phyloP scores from a whole-genome alignment of 1,140 invertebrate species.

The Tribolium castaneum region DNA sequence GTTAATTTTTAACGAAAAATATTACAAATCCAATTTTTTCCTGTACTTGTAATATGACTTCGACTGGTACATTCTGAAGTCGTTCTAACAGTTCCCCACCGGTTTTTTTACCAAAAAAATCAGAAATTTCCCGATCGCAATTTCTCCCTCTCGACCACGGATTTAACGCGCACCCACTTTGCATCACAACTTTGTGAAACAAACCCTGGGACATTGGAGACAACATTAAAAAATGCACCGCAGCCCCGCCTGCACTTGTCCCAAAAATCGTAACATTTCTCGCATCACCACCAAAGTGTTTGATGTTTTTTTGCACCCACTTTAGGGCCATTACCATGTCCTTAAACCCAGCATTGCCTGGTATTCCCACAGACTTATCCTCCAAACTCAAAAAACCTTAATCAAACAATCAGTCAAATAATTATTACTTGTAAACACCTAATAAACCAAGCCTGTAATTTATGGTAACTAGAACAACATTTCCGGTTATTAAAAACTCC shows the following conservation, averaged over 20 bases:
- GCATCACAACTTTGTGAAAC: slow-evolving; percentile 72
- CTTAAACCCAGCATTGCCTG: slow-evolving; percentile 73
- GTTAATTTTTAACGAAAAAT: neutral
- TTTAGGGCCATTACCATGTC: slow-evolving; percentile 69
- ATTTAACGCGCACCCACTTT: slow-evolving; percentile 70
- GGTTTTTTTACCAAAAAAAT: slow-evolving; percentile 36
- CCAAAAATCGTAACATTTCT: slow-evolving; percentile 64
- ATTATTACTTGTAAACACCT: slow-evolving; percentile 50
- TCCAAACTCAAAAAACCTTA: slow-evolving; percentile 54
- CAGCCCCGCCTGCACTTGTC: slow-evolving; percentile 64
- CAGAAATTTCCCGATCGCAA: slow-evolving; percentile 10
- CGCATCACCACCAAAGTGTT: slow-evolving; percentile 65
- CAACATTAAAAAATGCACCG: slow-evolving; percentile 51
- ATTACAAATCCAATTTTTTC: neutral
- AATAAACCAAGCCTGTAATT: slow-evolving; percentile 67
- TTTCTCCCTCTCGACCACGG: slow-evolving; percentile 63
- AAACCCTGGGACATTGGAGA: slow-evolving; percentile 64
- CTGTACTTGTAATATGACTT: neutral
- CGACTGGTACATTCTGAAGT: slow-evolving; percentile 52
- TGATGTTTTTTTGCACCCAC: slow-evolving; percentile 69
- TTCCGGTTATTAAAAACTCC: slow-evolving; percentile 73
- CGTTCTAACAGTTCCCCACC: slow-evolving; percentile 45
- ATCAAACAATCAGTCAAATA: neutral
- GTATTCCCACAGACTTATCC: slow-evolving; percentile 60
- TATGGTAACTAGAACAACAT: slow-evolving; percentile 66